These are phyloP conservation scores for Eristalis tenax DNA, from an alignment of 2,888 invertebrate species.

Conservation along the genomic window DNA sequence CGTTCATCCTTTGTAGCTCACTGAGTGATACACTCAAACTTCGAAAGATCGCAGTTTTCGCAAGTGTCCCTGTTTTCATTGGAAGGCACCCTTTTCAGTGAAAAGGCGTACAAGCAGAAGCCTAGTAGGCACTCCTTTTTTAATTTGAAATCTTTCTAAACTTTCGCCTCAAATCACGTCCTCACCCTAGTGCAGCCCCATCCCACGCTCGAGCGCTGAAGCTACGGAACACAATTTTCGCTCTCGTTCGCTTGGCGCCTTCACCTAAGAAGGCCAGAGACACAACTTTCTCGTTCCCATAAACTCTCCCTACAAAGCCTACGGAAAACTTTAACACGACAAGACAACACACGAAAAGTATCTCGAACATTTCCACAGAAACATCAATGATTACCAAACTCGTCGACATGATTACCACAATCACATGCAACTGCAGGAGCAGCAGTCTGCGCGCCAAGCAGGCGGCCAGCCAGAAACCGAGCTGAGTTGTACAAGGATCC, in stretches of 20 bases:
- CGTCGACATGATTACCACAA: constrained; percentile 47
- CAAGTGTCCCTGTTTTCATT: too few relatives aligned
- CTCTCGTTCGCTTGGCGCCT: neutral
- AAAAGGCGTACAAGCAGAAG: too few relatives aligned
- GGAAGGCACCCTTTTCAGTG: too few relatives aligned
- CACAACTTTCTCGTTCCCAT: neutral
- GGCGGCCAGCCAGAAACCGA: neutral
- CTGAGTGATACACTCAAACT: too few relatives aligned
- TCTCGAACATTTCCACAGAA: neutral
- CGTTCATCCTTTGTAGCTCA: too few relatives aligned
- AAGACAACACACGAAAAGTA: constrained; percentile 20
- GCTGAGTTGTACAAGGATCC: neutral
- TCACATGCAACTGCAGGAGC: neutral
- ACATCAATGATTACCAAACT: constrained; percentile 56
- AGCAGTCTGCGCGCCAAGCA: neutral
- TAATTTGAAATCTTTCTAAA: too few relatives aligned
- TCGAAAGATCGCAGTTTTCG: too few relatives aligned
- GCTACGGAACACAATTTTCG: neutral
- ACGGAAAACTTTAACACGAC: constrained; percentile 25
- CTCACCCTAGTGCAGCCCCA: too few relatives aligned
- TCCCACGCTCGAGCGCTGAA: too few relatives aligned
- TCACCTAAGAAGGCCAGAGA: neutral
- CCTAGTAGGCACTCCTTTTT: too few relatives aligned
- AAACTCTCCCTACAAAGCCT: neutral
- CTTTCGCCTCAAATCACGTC: too few relatives aligned